Percentiles rank a stretch among this genome's conserved stretches.
Conservation (phyloP, 2,797 vertebrate species). For the Thripadectes ignobilis region DNA sequence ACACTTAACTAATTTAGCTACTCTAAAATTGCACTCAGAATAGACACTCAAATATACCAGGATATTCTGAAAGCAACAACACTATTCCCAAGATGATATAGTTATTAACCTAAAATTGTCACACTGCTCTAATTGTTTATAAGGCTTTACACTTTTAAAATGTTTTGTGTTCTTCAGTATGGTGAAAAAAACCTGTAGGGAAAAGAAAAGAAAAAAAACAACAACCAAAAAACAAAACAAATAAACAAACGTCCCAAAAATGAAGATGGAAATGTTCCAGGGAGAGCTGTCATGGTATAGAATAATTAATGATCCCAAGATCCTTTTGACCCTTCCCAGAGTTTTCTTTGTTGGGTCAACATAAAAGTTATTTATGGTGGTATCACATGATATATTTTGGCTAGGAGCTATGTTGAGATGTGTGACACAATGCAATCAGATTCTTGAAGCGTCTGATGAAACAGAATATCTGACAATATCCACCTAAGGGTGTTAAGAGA, state of each 20-base stretch:
- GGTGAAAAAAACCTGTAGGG: not conserved
- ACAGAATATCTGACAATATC: not conserved
- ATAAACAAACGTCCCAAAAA: fast-evolving
- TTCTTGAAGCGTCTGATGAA: not conserved
- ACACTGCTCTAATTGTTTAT: not conserved
- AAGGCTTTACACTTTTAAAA: not conserved
- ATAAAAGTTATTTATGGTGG: not conserved
- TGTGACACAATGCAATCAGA: not conserved
- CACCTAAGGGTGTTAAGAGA: not conserved
- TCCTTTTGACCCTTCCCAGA: not conserved
- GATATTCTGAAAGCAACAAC: not conserved
- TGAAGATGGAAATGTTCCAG: not conserved
- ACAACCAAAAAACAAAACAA: too few species aligned
- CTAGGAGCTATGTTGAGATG: not conserved
- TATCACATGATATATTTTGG: not conserved
- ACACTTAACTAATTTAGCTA: not conserved
- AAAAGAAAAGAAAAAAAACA: not conserved
- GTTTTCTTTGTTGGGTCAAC: not conserved
- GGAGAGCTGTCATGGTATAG: not conserved
- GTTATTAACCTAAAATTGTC: not conserved
- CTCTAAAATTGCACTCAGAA: not conserved
- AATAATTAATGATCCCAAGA: not conserved
- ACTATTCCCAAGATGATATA: not conserved
- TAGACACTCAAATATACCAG: not conserved
- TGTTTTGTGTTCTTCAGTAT: not conserved